phyloP scores from a whole-genome alignment of 2,888 invertebrate genomes.

The Trissolcus japonicus region DNA sequence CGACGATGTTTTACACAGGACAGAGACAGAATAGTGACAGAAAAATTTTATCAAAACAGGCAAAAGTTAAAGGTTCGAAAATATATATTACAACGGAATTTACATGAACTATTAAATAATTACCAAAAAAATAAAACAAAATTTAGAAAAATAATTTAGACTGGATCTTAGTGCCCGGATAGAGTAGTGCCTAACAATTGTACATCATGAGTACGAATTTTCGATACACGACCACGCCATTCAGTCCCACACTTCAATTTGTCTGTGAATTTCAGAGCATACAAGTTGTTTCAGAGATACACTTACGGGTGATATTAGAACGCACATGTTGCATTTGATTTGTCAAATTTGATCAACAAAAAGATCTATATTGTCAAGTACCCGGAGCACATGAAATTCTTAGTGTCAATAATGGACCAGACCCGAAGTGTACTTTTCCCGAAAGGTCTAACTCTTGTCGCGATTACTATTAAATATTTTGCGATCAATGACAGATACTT shows the following conservation, averaged over 20 bases:
- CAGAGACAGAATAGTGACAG: conserved; percentile 11
- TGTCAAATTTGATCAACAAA: conserved; percentile 22
- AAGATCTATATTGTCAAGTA: conserved; percentile 40
- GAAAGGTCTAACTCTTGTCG: conserved; percentile 11
- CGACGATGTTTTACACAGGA: conserved; percentile 5
- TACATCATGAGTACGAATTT: conserved; percentile 44
- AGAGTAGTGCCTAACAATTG: conserved; percentile 70
- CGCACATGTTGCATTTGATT: conserved; percentile 8
- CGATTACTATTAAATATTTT: conserved; percentile 15
- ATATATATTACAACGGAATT: neutral
- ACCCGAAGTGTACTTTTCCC: conserved; percentile 33
- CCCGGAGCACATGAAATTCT: conserved; percentile 25
- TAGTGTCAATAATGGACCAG: conserved; percentile 7
- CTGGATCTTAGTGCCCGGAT: conserved; percentile 72
- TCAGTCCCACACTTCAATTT: conserved; percentile 33
- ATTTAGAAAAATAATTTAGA: conserved; percentile 61
- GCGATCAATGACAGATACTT: conserved; percentile 3
- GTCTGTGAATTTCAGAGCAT: conserved; percentile 15
- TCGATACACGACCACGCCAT: conserved; percentile 48
- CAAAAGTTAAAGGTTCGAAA: no score
- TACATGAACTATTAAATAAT: neutral
- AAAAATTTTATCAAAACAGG: neutral
- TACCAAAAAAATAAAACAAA: conserved; percentile 30
- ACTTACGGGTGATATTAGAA: conserved; percentile 15
- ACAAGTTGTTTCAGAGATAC: conserved; percentile 23